These are phyloP conservation scores for Amblyornis subalaris DNA, from an alignment of 2,113 vertebrate genomes.

Conservation along the genomic window DNA sequence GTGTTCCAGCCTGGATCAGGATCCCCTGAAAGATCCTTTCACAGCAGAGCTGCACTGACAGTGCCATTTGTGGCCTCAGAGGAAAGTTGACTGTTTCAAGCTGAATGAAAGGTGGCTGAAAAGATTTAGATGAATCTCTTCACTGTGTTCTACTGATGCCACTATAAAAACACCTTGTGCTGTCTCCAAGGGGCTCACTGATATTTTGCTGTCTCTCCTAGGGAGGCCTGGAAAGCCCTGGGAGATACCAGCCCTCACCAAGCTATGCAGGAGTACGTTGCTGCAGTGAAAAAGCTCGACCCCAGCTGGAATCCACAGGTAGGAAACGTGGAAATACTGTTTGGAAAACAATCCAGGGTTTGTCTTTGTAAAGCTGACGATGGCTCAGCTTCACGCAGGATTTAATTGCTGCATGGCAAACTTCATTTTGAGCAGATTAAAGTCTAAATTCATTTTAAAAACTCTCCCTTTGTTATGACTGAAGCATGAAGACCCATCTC, in stretches of 20 bases:
- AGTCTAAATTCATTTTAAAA: neutral
- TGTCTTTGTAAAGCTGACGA: neutral
- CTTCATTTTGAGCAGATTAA: constrained; percentile 32
- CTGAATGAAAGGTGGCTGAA: neutral
- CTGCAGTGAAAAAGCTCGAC: constrained; percentile 85
- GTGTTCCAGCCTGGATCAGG: neutral
- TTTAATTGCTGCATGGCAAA: constrained; percentile 25
- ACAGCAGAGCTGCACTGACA: neutral
- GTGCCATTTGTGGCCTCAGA: neutral
- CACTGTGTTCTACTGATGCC: neutral
- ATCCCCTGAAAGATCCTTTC: neutral
- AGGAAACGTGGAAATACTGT: neutral
- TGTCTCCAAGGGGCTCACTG: neutral
- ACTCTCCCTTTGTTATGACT: constrained; percentile 3
- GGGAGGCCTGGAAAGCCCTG: constrained; percentile 96
- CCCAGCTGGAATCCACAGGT: constrained; percentile 88
- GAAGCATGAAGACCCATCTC: neutral
- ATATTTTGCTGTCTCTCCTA: constrained; percentile 55
- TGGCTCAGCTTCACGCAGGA: neutral
- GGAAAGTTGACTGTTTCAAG: neutral
- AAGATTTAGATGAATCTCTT: neutral
- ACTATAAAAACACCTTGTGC: neutral
- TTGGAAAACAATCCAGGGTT: neutral
- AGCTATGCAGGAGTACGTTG: constrained; percentile 94
- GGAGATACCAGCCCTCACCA: constrained; percentile 85